Evolutionary conservation across 2,113 vertebrate species (phyloP).

Genomic region (Noturus placidus): DNA sequence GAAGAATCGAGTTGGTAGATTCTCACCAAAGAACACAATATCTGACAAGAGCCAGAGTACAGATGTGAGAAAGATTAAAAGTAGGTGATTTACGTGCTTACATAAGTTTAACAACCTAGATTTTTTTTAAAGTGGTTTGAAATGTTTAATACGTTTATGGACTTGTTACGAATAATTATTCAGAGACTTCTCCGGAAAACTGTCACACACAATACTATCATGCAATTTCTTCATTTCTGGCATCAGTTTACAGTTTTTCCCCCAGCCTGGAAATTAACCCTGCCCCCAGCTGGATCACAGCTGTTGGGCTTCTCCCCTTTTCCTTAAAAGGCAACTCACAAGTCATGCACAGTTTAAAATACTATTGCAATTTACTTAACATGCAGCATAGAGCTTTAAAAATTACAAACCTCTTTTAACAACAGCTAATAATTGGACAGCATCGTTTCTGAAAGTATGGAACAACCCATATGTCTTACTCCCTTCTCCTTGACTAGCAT

Average conservation of each 20-base stretch:
- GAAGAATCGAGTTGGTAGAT: slow-evolving; percentile 83
- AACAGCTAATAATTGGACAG: neutral
- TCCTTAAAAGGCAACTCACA: neutral
- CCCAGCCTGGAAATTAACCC: neutral
- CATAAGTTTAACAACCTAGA: neutral
- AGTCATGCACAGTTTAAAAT: neutral
- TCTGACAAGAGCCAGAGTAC: slow-evolving; percentile 65
- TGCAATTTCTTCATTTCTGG: neutral
- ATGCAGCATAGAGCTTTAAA: neutral
- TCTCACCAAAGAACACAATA: slow-evolving; percentile 92
- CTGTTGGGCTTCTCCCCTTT: neutral
- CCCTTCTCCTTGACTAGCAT: neutral
- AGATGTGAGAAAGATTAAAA: neutral
- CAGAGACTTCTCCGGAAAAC: neutral
- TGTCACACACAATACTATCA: neutral
- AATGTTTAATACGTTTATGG: neutral
- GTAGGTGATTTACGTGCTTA: neutral
- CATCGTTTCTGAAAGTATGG: neutral
- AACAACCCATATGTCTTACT: neutral
- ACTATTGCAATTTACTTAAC: neutral
- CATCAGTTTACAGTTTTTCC: neutral
- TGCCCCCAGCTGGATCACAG: neutral
- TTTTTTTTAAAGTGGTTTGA: neutral
- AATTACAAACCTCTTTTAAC: neutral
- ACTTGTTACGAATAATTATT: neutral